A percentile compares a stretch with the other conserved stretches of the same genome.
Evolutionary conservation across 2,888 invertebrate species (phyloP).

Genomic region (Chymomyza amoena): DNA sequence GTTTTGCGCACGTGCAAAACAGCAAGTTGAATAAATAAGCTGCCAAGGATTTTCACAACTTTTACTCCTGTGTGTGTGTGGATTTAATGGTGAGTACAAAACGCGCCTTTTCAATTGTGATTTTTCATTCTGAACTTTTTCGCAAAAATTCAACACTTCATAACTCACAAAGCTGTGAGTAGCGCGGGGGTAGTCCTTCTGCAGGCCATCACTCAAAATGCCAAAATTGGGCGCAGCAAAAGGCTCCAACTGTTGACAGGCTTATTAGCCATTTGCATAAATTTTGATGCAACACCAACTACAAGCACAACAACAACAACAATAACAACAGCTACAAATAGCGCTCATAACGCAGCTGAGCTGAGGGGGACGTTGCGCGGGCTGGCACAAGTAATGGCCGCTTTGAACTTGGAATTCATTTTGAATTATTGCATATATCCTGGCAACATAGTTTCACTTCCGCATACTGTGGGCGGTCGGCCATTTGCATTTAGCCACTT

Average conservation of each 20-base stretch:
- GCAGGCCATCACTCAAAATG: conserved; percentile 38
- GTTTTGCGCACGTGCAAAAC: conserved; percentile 54
- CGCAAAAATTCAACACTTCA: conserved; percentile 59
- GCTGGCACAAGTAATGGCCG: conserved; percentile 66
- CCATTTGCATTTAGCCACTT: conserved; percentile 38
- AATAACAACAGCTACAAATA: neutral
- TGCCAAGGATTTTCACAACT: conserved; percentile 3
- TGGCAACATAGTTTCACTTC: conserved; percentile 73
- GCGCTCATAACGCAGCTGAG: neutral
- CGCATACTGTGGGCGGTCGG: conserved; percentile 43
- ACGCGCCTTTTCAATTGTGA: neutral
- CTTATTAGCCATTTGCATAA: conserved; percentile 74
- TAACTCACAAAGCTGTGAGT: conserved; percentile 46
- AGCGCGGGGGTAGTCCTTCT: neutral
- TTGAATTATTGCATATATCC: conserved; percentile 75
- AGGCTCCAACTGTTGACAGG: conserved; percentile 66
- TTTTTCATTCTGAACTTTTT: conserved; percentile 16
- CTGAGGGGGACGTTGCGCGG: neutral
- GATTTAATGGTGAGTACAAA: conserved; percentile 37
- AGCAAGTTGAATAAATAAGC: conserved; percentile 29
- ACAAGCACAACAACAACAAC: neutral
- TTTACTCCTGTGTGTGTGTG: conserved; percentile 11
- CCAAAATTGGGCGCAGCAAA: neutral
- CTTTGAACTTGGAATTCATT: conserved; percentile 76
- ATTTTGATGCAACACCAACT: conserved; percentile 34